These are phyloP conservation scores for Bilobella aurantiaca DNA, from an alignment of 1,140 invertebrate species.

Conservation along the genomic window DNA sequence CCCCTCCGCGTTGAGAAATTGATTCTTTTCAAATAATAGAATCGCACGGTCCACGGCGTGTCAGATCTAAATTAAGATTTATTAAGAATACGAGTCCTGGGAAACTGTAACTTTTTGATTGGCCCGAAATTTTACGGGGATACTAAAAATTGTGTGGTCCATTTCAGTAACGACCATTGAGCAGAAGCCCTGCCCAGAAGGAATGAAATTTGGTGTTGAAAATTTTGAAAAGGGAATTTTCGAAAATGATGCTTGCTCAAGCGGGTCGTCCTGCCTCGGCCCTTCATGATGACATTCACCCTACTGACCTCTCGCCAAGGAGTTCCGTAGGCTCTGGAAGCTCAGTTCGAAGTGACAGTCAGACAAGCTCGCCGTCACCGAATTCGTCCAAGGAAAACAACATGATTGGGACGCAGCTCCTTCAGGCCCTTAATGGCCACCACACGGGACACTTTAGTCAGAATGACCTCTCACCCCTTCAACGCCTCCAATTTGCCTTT, in stretches of 20 bases:
- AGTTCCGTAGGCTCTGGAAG: conserved; percentile 9
- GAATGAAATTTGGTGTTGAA: not conserved
- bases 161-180: too few relatives aligned
- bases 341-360: conserved; percentile 10
- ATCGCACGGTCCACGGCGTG: not conserved
- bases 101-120: too few relatives aligned
- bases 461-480: conserved; percentile 24
- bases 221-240: not conserved
- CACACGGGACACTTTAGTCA: not conserved
- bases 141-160: too few relatives aligned
- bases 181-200: not conserved
- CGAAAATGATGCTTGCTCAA: not conserved
- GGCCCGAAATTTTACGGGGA: too few relatives aligned
- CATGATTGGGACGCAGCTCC: conserved; percentile 1
- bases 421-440: not conserved
- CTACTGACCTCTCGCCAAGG: conserved; percentile 24
- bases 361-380: conserved; percentile 2
- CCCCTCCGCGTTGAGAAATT: not conserved
- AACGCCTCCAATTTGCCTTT: conserved; percentile 27
- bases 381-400: conserved; percentile 2
- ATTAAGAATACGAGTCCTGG: conserved; percentile 4
- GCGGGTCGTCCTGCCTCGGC: not conserved
- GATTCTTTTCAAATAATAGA: not conserved
- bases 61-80: conserved; percentile 2
- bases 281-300: conserved; percentile 6